phyloP scores from a whole-genome alignment of 2,113 vertebrate species.

The Bambusicola thoracicus region DNA sequence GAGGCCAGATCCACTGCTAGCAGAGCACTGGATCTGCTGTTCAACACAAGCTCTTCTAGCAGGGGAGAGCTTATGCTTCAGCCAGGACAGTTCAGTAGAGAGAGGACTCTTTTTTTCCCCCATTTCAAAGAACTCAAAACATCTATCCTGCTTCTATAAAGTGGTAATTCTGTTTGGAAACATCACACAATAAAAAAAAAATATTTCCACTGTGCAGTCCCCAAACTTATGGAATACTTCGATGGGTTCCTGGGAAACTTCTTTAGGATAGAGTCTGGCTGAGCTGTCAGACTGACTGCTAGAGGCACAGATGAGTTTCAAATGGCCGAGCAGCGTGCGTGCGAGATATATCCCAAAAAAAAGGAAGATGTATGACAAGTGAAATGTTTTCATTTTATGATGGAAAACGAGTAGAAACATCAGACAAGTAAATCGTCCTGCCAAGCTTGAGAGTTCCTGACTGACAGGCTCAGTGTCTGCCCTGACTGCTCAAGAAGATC shows the following conservation, averaged over 20 bases:
- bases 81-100: neutral
- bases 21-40: neutral
- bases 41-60: neutral
- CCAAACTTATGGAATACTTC: slow-evolving; percentile 14
- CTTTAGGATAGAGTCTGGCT: slow-evolving; percentile 4
- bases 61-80: neutral
- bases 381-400: slow-evolving; percentile 57
- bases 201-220: neutral
- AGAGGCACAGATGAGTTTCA: slow-evolving; percentile 36
- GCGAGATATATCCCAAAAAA: neutral
- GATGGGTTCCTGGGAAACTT: slow-evolving; percentile 21
- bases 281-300: slow-evolving; percentile 61
- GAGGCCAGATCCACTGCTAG: neutral
- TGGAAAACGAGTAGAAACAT: slow-evolving; percentile 43
- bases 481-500: neutral
- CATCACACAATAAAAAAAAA: neutral
- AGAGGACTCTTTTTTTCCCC: neutral
- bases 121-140: neutral
- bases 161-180: slow-evolving; percentile 12
- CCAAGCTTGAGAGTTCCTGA: slow-evolving; percentile 13
- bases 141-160: neutral
- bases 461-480: slow-evolving; percentile 31
- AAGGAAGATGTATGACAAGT: slow-evolving; percentile 53
- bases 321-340: neutral
- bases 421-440: slow-evolving; percentile 48